Percentiles rank a stretch among this genome's conserved stretches.
Evolutionary conservation across 2,888 invertebrate species (phyloP).

Genomic region (Andrena bicolor): DNA sequence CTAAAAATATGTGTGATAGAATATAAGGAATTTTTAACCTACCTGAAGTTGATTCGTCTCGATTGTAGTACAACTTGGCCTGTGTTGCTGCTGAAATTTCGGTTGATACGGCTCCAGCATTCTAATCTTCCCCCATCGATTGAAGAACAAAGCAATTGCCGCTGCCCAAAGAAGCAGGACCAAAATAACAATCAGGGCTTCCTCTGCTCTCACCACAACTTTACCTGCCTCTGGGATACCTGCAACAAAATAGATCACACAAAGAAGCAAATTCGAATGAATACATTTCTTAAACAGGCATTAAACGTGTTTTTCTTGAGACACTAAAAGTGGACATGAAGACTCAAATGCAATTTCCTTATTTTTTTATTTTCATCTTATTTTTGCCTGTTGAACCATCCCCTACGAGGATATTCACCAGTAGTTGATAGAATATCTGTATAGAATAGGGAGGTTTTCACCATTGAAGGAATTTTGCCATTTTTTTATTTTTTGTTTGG

Average conservation of each 20-base stretch:
- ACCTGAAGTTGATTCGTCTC: conserved; percentile 78
- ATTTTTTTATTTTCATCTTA: too few relatives aligned
- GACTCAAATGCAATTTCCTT: too few relatives aligned
- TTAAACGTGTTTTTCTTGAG: too few relatives aligned
- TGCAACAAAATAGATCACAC: not conserved
- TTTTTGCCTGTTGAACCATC: too few relatives aligned
- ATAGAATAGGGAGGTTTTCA: too few relatives aligned
- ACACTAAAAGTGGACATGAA: too few relatives aligned
- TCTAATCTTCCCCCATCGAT: conserved; percentile 96
- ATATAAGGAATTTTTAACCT: conserved; percentile 41
- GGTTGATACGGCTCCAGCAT: conserved; percentile 97
- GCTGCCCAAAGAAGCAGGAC: conserved; percentile 94
- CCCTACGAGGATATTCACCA: too few relatives aligned
- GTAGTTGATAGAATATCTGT: too few relatives aligned
- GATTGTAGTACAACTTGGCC: conserved; percentile 85
- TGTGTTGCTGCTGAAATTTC: conserved; percentile 94
- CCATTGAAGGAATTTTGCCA: too few relatives aligned
- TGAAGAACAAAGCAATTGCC: conserved; percentile 95
- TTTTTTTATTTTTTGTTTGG: too few relatives aligned
- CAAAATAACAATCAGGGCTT: conserved; percentile 93
- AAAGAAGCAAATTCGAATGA: not conserved
- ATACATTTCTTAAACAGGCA: not conserved
- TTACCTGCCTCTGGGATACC: conserved; percentile 83
- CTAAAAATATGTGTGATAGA: not conserved
- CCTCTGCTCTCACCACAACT: conserved; percentile 93